Conservation (phyloP, 2,888 invertebrate genomes). For the Ptychoptera albimana region DNA sequence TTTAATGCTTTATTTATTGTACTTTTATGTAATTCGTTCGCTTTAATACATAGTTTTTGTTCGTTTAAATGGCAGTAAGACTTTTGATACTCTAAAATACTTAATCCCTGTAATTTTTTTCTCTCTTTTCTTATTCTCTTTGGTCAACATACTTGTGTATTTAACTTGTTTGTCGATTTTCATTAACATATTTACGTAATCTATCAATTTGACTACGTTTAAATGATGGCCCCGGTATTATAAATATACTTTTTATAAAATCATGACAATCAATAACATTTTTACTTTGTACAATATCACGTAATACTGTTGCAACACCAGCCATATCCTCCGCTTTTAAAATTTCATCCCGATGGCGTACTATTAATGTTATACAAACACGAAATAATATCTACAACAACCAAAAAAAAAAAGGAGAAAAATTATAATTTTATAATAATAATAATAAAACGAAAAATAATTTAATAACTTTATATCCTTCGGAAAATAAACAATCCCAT, state of each 20-base stretch:
- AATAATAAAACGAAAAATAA: not conserved
- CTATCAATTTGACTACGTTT: slow-evolving; percentile 26
- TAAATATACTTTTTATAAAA: slow-evolving; percentile 79
- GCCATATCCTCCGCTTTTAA: slow-evolving; percentile 67
- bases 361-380: slow-evolving; percentile 71
- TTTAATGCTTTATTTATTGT: too few relatives aligned
- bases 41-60: too few relatives aligned
- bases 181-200: slow-evolving; percentile 17
- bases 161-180: not conserved
- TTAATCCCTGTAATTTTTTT: too few relatives aligned
- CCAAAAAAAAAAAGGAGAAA: slow-evolving; percentile 3
- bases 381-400: slow-evolving; percentile 65
- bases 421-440: not conserved
- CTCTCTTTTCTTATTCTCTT: too few relatives aligned
- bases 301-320: slow-evolving; percentile 66
- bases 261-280: slow-evolving; percentile 72
- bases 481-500: slow-evolving; percentile 92
- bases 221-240: slow-evolving; percentile 55
- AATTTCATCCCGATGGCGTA: slow-evolving; percentile 51
- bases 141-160: too few relatives aligned
- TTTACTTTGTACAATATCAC: slow-evolving; percentile 61
- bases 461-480: slow-evolving; percentile 57
- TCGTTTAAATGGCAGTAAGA: too few relatives aligned
- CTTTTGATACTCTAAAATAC: too few relatives aligned
- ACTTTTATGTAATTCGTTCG: too few relatives aligned